These are phyloP conservation scores for Netelia virgata DNA, from an alignment of 2,888 invertebrate genomes.

Conservation along the genomic window DNA sequence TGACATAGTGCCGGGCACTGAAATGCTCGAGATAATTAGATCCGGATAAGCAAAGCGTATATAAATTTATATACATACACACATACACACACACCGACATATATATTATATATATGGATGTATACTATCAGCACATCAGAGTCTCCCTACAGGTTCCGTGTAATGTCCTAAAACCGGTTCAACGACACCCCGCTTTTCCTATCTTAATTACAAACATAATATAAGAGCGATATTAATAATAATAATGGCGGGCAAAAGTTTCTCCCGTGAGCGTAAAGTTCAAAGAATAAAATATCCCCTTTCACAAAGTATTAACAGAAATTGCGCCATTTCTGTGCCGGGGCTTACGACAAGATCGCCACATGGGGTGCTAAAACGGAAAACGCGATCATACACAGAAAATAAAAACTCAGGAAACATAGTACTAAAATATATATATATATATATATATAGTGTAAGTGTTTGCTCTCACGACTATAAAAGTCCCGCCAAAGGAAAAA, in stretches of 20 bases:
- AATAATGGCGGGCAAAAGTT: conserved; percentile 1
- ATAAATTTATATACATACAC: neutral
- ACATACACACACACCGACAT: neutral
- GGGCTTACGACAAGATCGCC: conserved; percentile 19
- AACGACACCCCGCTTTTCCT: conserved; percentile 22
- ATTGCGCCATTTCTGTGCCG: conserved; percentile 6
- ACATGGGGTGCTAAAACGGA: neutral
- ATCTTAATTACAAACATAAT: conserved; percentile 30
- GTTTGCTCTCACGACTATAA: conserved; percentile 37
- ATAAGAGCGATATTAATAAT: conserved; percentile 16
- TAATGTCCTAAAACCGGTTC: conserved; percentile 25
- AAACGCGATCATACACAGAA: neutral
- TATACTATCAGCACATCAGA: neutral
- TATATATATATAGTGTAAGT: conserved; percentile 13
- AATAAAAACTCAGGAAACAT: conserved; percentile 3
- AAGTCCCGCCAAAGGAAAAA: conserved; percentile 7
- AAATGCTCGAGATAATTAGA: conserved; percentile 58
- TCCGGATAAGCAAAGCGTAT: conserved; percentile 49
- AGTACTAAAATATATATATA: neutral
- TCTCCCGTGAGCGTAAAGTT: neutral
- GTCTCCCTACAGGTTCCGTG: conserved; percentile 39
- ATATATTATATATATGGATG: neutral
- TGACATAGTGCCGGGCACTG: conserved; percentile 41
- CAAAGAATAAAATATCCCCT: conserved; percentile 11
- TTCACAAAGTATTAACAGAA: conserved; percentile 1